Base-by-base conservation (phyloP, 2,797 vertebrate species). In the Hipposideros larvatus region DNA sequence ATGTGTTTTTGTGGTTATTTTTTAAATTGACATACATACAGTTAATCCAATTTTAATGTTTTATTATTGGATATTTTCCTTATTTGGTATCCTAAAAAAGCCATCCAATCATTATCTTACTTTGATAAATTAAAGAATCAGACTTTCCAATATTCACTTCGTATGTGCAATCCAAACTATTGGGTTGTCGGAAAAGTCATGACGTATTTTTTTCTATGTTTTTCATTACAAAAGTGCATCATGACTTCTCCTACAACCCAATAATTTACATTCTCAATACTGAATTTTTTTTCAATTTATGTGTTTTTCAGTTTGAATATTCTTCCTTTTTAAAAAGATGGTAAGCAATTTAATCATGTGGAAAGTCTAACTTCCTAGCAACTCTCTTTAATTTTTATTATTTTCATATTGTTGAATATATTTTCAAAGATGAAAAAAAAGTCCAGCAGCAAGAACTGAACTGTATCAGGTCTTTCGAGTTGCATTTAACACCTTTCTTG, bases 401-500 rank as follows among this genome's bases (percentile, higher is more conserved):
- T 87, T 93, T 95, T 96, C 7, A 53, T 71, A 34, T 79, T 92
- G 46, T 51, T 87, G 31, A 94, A 78, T 57, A n/a, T 22, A 95
- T 94, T 92, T 94, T 90, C n/a, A 94, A 89, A 86, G 51, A 91
- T 71, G 37, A 88, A 90, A 94, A 87, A 73, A 31, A 11, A 94
- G 73, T 34, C 63, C 63, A 94, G 10, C 5, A 78, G 4, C 90
- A 82, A 90, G 11, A 92, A 48, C 24, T 65, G 21, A 74, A 92
- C 13, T 93, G 31, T 66, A 70, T 93, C 57, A 93, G 86, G 22
- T 55, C 28, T 92, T 91, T 91, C 77, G 13, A 91, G n/a, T 88
- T 61, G n/a, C 13, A 66, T 94, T 95, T 95, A 86, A 87, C 46
- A 95, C 10, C 11, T 95, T 97, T 91, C 59, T 68, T 93, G 59